Evolutionary conservation across 2,888 invertebrate genomes (phyloP).

Genomic region (Anthophora plumipes): DNA sequence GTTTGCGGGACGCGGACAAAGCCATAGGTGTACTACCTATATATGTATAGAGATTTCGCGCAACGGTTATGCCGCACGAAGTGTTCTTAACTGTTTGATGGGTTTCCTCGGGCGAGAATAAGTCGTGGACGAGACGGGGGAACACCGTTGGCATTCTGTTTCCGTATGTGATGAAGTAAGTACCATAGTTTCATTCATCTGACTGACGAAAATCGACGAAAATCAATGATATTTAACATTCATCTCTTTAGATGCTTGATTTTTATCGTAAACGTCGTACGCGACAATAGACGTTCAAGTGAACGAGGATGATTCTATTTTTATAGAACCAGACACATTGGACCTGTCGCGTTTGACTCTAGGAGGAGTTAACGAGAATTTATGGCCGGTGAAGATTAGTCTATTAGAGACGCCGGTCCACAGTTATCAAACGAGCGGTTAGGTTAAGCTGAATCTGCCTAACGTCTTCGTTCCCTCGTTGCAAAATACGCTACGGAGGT

Average conservation of each 20-base stretch:
- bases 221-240: too few species aligned
- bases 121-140: conserved; percentile 11
- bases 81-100: conserved; percentile 39
- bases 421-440: conserved; percentile 8
- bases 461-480: conserved; percentile 12
- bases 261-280: not conserved
- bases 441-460: too few species aligned
- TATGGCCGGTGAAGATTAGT: conserved; percentile 50
- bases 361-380: conserved; percentile 57
- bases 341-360: conserved; percentile 2
- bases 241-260: too few species aligned
- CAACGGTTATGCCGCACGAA: conserved; percentile 22
- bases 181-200: conserved; percentile 6
- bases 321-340: conserved; percentile 29
- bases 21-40: not conserved
- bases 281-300: not conserved
- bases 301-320: not conserved
- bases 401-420: conserved; percentile 29
- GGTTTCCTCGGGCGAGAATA: conserved; percentile 15
- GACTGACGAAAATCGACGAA: too few species aligned
- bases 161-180: conserved; percentile 54
- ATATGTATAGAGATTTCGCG: conserved; percentile 3
- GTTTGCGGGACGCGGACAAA: conserved; percentile 17
- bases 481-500: conserved; percentile 3
- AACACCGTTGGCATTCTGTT: conserved; percentile 20